Percentiles rank a stretch among this genome's conserved stretches.
Evolutionary conservation across 2,888 invertebrate genomes (phyloP).

Genomic region (Macroteleia sp.): DNA sequence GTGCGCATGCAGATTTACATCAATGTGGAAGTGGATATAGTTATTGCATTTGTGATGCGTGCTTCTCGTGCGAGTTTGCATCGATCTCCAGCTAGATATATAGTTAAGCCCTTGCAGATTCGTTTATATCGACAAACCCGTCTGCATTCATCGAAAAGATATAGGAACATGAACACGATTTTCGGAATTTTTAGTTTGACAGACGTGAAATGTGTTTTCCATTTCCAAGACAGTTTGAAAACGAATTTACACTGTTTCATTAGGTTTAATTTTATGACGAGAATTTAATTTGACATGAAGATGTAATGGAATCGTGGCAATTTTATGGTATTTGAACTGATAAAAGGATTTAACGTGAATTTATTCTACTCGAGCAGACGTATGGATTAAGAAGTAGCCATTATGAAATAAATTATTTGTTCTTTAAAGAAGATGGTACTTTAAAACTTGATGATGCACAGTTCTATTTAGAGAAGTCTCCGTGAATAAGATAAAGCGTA

Average conservation of each 20-base stretch:
- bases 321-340: neutral
- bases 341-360: neutral
- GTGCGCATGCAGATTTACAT: conserved; percentile 19
- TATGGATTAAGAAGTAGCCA: neutral
- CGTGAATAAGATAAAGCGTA: neutral
- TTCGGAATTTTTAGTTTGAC: neutral
- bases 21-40: conserved; percentile 22
- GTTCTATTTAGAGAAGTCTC: neutral
- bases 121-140: conserved; percentile 16
- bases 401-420: conserved; percentile 13
- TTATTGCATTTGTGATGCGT: conserved; percentile 42
- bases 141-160: conserved; percentile 1
- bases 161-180: neutral
- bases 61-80: conserved; percentile 26
- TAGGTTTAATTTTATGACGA: conserved; percentile 7
- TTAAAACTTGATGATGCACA: conserved; percentile 3
- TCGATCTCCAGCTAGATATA: conserved; percentile 24
- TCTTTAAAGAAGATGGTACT: neutral
- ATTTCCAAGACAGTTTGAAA: neutral
- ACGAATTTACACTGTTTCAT: conserved; percentile 6
- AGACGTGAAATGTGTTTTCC: conserved; percentile 1
- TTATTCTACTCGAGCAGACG: neutral
- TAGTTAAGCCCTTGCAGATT: conserved; percentile 18
- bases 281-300: conserved; percentile 20
- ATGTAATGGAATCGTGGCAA: neutral